Base-by-base conservation (phyloP, 2,888 invertebrate species). In the Psylliodes chrysocephalus region DNA sequence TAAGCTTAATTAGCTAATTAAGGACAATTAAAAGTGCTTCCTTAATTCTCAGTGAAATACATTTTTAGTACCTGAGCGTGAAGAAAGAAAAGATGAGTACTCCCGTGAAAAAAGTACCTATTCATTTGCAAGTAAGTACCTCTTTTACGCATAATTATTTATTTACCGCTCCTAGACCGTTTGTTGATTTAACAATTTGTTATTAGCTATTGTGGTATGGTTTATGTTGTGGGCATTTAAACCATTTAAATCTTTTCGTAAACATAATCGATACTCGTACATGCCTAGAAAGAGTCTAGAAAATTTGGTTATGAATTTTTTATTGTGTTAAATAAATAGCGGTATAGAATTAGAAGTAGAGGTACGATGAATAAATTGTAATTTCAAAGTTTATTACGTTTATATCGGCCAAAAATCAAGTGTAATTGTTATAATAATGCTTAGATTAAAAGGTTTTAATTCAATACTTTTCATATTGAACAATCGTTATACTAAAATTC, bases 21-120 rank as follows among this genome's bases (percentile, higher is more conserved):
- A 8, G 14, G 30, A n/a, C 7, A 49, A 59, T 19, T 35, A 25
- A 40, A 49, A 59, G 59, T 49, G 59, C 40, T 47, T 57, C 57
- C 57, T 22, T 28, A 19, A 18, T 49, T 10, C 35, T 33, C 33
- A 55, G 55, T 44, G 55, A 18, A 30, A n/a, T 44, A 42, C 28
- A 42, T 18, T 44, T 44, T 44, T 55, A 55, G 19, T 18, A 33
- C 30, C 33, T 18, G 42, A 42, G 19, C 14, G 28, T 12, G 12
- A 18, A n/a, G 5, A 57, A 25, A 2, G 52, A 40, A 49, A 69
- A 62, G 46, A 91, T 90, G 90, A 86, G 88, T 76, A 93, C 93
- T 72, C 94, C 94, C 71, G 94, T 95, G 73, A 96, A 96, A 84
- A 96, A 96, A 85, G 95, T 96, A 66, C 96, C 96, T 64, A 95